Percentiles rank a stretch among this genome's conserved stretches.
Evolutionary conservation across 2,888 invertebrate species (phyloP).

Genomic region (Orthosia gothica): DNA sequence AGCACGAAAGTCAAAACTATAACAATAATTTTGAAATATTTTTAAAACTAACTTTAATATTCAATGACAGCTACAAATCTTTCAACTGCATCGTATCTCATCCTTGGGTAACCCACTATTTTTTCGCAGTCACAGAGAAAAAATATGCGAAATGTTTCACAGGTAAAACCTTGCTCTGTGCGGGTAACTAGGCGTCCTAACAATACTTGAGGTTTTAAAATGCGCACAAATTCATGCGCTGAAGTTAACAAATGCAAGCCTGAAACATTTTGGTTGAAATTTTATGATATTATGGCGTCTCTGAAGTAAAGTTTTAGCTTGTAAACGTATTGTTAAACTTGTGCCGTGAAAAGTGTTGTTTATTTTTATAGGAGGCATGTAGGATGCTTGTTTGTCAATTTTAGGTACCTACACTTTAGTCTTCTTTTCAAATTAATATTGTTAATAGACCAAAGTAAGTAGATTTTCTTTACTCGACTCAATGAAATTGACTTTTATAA

Average conservation of each 20-base stretch:
- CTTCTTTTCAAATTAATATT: neutral
- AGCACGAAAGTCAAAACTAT: too few species aligned
- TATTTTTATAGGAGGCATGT: neutral
- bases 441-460: neutral
- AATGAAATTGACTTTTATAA: too few species aligned
- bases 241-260: too few species aligned
- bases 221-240: too few species aligned
- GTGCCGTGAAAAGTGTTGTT: neutral
- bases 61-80: too few species aligned
- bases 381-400: neutral
- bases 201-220: too few species aligned
- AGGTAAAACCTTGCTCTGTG: neutral
- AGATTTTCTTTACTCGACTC: too few species aligned
- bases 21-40: too few species aligned
- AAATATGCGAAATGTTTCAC: too few species aligned
- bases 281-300: slow-evolving; percentile 27
- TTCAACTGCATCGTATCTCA: neutral
- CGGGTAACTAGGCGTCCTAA: too few species aligned
- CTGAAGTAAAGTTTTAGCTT: slow-evolving; percentile 13
- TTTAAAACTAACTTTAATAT: too few species aligned
- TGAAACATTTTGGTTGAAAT: too few species aligned
- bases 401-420: neutral
- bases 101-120: neutral
- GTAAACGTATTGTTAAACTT: slow-evolving; percentile 22
- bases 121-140: slow-evolving; percentile 20